Evolutionary conservation across 1,140 invertebrate species (phyloP), one percentile per base, ranked within the genome.

Genomic region (Hormaphis cornu): DNA sequence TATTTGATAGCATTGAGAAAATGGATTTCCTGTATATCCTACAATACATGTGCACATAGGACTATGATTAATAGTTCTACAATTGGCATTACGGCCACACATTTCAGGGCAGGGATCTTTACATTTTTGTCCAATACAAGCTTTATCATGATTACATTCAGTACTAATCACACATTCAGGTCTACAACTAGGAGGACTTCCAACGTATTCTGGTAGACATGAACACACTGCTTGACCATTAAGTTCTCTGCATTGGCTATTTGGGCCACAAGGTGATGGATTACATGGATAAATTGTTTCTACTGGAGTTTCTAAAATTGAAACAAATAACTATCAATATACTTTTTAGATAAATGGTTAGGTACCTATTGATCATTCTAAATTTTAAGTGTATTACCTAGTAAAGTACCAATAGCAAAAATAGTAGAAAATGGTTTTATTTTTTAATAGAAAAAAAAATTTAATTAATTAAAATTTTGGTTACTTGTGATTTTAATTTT

Each of bases 21-120:
- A 82, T 4, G 84, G 83, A 76, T 85, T 81, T 44, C 84, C 82
- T 44, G 79, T 81, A 66, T 75, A 79, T 69, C 80, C 81, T 40
- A 74, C 66, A 69, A 74, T 78, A 72, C 83, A 84, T 24, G 75
- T 76, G 69, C 81, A 82, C 50, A 79, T 78, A 0, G 81, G 78
- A 52, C 76, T 78, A 71, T 82, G 80, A 70, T 79, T 79, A 22
- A 77, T 69, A 48, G 80, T 79, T 71, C 73, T 74, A 69, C 78
- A 79, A 16, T 75, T 73, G 0, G 80, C 76, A 69, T 78, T 83
- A 18, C 75, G 70, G 40, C 82, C 83, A 73, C 83, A 85, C n/a
- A 80, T 76, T 52, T 77, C 76, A 9, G 77, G 74, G 70, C 82
- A 83, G 0, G 82, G 81, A 63, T 82, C 76, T 26, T 70, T 69